A percentile compares a stretch with the other conserved stretches of the same genome.
These are phyloP conservation scores for Tetramorium alpestre DNA, from an alignment of 1,140 invertebrate species.

Conservation along the genomic window DNA sequence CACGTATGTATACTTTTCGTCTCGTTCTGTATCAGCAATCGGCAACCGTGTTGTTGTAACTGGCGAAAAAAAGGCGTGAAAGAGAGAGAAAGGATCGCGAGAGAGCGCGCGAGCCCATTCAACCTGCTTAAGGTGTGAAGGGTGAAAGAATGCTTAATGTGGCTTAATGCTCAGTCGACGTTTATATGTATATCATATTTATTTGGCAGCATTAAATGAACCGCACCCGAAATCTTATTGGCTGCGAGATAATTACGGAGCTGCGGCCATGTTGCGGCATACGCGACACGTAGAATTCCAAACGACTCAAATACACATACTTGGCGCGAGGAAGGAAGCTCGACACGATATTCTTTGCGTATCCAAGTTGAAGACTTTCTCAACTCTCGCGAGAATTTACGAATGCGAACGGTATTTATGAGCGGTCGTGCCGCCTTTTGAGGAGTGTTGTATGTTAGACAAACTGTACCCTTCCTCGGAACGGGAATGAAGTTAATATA, in stretches of 20 bases:
- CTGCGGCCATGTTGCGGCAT: slow-evolving; percentile 12
- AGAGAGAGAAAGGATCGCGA: too few species aligned
- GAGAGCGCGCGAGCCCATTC: too few species aligned
- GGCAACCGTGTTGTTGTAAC: too few species aligned
- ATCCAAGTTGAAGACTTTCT: neutral
- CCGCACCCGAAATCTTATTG: slow-evolving; percentile 8
- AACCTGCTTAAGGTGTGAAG: neutral
- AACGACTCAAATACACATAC: neutral
- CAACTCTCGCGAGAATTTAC: neutral
- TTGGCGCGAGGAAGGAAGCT: neutral
- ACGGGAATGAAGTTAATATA: neutral
- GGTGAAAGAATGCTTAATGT: too few species aligned
- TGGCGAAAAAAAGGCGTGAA: too few species aligned
- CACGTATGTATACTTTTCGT: too few species aligned
- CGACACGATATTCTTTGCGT: neutral
- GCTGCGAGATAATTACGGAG: neutral
- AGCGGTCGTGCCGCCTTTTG: neutral
- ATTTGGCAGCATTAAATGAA: neutral
- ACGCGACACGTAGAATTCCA: neutral
- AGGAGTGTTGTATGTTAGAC: neutral
- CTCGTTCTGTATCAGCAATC: too few species aligned
- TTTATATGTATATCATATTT: neutral
- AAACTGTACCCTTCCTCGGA: neutral
- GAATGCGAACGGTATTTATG: neutral
- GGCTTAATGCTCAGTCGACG: neutral